Evolutionary conservation across 2,888 invertebrate genomes (phyloP).

Genomic region (Lordiphosa fenestrarum): DNA sequence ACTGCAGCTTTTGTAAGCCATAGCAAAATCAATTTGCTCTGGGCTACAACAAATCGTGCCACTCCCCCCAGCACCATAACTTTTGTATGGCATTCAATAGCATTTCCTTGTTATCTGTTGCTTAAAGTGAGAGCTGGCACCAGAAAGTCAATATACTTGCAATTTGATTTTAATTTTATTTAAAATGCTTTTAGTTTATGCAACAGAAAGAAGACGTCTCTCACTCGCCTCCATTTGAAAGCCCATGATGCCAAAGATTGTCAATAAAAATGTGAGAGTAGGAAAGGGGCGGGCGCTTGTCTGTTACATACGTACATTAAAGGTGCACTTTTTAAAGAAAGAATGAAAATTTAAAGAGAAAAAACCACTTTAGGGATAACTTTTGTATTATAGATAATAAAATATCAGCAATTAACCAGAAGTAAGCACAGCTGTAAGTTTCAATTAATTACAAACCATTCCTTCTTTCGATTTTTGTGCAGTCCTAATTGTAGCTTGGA

Average conservation of each 20-base stretch:
- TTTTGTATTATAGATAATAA: no score
- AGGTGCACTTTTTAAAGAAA: no score
- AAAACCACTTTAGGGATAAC: no score
- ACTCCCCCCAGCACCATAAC: slow-evolving; percentile 12
- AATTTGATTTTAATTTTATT: slow-evolving; percentile 65
- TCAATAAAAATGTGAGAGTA: slow-evolving; percentile 38
- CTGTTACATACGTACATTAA: no score
- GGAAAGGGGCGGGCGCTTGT: no score
- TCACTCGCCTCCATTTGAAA: slow-evolving; percentile 26
- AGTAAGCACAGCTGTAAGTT: no score
- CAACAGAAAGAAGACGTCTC: background rate
- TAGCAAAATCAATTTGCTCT: slow-evolving; percentile 61
- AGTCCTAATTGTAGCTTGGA: no score
- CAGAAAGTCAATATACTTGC: slow-evolving; percentile 11
- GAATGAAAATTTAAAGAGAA: no score
- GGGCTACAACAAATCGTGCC: background rate
- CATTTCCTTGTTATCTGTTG: slow-evolving; percentile 53
- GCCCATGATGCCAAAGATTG: slow-evolving; percentile 5
- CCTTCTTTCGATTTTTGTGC: no score
- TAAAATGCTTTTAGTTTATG: slow-evolving; percentile 69
- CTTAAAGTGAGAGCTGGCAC: background rate
- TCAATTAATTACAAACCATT: no score
- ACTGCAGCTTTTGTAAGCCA: slow-evolving; percentile 33
- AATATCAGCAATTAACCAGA: no score
- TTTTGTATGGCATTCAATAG: slow-evolving; percentile 48